phyloP scores from a whole-genome alignment of 92 coral and sea anemone genomes.

The Metridium senile region DNA sequence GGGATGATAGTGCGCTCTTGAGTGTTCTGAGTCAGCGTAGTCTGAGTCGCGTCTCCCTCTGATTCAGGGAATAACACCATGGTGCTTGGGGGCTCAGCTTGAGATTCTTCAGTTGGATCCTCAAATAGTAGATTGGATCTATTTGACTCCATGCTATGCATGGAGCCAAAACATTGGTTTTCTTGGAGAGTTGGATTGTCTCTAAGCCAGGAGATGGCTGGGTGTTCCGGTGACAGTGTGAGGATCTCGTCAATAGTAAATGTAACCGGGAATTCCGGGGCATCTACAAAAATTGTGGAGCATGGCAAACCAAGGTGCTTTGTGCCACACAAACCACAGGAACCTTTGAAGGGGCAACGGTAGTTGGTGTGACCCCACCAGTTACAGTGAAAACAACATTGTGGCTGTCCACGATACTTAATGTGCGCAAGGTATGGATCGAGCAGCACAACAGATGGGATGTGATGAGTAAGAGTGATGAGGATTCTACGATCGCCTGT shows the following conservation, averaged over 20 bases:
- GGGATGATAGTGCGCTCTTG: too few relatives aligned
- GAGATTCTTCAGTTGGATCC: not conserved
- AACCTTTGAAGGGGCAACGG: not conserved
- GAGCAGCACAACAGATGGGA: not conserved
- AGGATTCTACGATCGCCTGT: conserved; percentile 8
- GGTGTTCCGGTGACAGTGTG: not conserved
- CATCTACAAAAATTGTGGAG: not conserved
- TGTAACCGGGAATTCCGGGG: not conserved
- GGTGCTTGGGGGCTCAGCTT: not conserved
- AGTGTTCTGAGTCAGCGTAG: too few relatives aligned
- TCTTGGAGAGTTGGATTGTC: not conserved
- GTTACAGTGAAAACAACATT: conserved; percentile 11
- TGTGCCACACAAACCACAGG: not conserved
- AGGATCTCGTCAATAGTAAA: too few relatives aligned
- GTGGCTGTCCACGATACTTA: not conserved
- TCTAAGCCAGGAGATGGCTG: not conserved
- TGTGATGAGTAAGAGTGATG: not conserved
- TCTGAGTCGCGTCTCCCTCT: too few relatives aligned
- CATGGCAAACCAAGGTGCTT: not conserved
- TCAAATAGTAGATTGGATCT: too few relatives aligned
- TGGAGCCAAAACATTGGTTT: not conserved
- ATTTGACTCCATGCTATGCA: not conserved
- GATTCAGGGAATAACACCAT: not conserved
- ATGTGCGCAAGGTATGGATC: not conserved
- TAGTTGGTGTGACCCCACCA: conserved; percentile 12